Conservation (phyloP, 2,113 vertebrate species). For the Sylvietta virens region DNA sequence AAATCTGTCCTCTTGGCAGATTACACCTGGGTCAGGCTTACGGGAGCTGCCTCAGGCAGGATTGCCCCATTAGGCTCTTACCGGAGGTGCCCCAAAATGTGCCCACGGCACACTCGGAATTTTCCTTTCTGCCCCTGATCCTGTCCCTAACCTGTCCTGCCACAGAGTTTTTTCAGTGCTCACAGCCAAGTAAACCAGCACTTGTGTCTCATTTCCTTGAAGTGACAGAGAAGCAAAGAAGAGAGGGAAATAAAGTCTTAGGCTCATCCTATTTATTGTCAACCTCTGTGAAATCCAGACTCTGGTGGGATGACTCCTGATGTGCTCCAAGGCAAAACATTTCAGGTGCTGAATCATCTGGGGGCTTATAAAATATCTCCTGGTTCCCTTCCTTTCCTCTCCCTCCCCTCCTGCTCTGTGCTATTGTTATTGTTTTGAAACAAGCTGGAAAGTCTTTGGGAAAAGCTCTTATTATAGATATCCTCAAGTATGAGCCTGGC, state of each 20-base stretch:
- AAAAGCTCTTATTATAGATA: neutral
- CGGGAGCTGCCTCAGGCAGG: neutral
- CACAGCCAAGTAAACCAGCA: conserved; percentile 5
- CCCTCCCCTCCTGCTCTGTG: fast-evolving
- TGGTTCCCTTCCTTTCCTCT: neutral
- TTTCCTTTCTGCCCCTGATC: neutral
- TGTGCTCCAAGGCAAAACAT: neutral
- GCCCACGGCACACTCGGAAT: neutral
- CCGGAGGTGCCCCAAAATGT: neutral
- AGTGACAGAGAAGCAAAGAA: neutral
- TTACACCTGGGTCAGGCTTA: neutral
- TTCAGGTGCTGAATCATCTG: neutral
- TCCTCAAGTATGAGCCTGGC: neutral
- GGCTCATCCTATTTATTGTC: neutral
- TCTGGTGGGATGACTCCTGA: neutral
- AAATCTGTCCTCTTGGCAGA: neutral
- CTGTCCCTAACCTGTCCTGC: neutral
- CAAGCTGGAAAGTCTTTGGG: neutral
- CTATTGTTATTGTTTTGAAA: neutral
- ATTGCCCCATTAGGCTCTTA: neutral
- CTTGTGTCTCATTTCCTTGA: neutral
- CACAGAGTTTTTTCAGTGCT: neutral
- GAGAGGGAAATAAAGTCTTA: neutral
- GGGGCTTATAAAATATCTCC: neutral
- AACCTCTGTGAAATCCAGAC: neutral